These are phyloP conservation scores for Deroptyus accipitrinus DNA, from an alignment of 2,113 vertebrate genomes.

Conservation along the genomic window DNA sequence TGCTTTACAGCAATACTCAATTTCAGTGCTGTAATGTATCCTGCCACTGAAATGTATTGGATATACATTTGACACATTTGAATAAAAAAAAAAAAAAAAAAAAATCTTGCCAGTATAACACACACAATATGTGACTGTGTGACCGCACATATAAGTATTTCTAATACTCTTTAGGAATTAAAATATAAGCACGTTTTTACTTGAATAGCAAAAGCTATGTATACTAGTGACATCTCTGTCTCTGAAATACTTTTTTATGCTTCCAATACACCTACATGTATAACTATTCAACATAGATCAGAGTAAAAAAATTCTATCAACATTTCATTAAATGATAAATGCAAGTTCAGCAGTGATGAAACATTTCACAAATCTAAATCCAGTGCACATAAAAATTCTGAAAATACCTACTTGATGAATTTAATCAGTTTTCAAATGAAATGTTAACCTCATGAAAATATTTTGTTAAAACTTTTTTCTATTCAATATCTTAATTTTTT, in stretches of 20 bases:
- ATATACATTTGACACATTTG: neutral
- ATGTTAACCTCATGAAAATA: neutral
- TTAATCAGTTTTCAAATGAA: neutral
- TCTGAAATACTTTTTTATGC: neutral
- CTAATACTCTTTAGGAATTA: neutral
- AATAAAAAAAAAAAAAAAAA: neutral
- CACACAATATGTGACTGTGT: neutral
- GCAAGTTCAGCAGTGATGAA: neutral
- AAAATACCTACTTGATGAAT: neutral
- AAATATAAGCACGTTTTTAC: neutral
- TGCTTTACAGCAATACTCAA: neutral
- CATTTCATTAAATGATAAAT: neutral
- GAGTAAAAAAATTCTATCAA: neutral
- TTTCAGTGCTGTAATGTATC: neutral
- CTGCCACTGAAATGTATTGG: neutral
- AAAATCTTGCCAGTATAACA: neutral
- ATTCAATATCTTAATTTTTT: neutral
- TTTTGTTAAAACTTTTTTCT: neutral
- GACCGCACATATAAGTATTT: neutral
- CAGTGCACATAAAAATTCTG: neutral
- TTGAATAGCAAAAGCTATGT: neutral
- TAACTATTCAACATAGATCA: neutral
- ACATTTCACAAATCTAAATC: neutral
- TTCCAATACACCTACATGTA: neutral
- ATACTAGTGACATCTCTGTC: neutral